Conservation (phyloP, 2,113 vertebrate species). For the Cynoglossus semilaevis region DNA sequence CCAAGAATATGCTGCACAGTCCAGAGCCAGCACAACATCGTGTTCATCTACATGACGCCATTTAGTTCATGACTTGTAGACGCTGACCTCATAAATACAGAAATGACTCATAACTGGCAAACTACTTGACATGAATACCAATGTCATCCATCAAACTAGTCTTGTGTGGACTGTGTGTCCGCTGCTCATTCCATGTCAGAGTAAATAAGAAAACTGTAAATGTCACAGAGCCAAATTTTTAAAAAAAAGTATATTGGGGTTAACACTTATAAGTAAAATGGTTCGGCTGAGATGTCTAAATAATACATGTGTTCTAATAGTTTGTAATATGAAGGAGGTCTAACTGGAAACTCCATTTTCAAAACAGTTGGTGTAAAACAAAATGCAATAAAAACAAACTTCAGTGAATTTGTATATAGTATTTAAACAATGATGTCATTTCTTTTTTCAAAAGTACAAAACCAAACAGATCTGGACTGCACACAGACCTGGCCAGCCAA, state of each 20-base stretch:
- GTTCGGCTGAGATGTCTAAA: no score
- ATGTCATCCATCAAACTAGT: slow-evolving; percentile 24
- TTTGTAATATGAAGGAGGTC: no score
- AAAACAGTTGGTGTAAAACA: no score
- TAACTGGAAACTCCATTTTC: no score
- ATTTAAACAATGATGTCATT: no score
- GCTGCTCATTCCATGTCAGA: background rate
- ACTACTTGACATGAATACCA: slow-evolving; percentile 19
- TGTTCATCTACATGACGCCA: slow-evolving; percentile 7
- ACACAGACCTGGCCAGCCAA: no score
- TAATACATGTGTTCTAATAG: no score
- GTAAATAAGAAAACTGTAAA: background rate
- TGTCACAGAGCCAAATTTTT: background rate
- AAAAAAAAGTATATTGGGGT: background rate
- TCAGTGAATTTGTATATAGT: no score
- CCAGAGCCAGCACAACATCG: slow-evolving; percentile 4
- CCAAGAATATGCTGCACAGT: background rate
- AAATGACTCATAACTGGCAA: slow-evolving; percentile 28
- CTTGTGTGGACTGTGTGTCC: background rate
- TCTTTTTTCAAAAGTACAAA: no score
- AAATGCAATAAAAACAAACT: no score
- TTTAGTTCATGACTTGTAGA: slow-evolving; percentile 4
- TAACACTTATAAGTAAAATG: no score
- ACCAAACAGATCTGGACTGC: no score
- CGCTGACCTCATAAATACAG: slow-evolving; percentile 30